Evolutionary conservation across 2,113 vertebrate species (phyloP), one percentile per base, ranked within the genome.

Genomic region (human): DNA sequence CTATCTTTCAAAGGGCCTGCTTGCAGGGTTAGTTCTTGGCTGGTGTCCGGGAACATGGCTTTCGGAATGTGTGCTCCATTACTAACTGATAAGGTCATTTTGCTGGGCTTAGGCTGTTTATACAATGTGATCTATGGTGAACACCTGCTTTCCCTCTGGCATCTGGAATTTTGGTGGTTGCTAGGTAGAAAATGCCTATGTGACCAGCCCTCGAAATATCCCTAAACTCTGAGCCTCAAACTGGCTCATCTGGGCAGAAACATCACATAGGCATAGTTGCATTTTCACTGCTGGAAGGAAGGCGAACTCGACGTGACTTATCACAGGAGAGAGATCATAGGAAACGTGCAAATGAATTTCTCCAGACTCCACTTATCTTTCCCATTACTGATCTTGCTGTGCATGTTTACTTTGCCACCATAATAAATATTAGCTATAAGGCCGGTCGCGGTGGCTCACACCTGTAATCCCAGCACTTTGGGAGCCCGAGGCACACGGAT

Each of bases 41-140:
- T 64, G 10, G 11, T 84, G 48, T 80, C 45, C 22, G 35, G n/a
- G 55, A 40, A 55, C 25, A 22, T 61, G 38, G 55, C 76, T 97
- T 93, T 79, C 57, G 23, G n/a, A 82, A 82, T 43, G 25, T 73
- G 68, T 84, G 72, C 27, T 84, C 70, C 57, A 52, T 55, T 79
- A 94, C 76, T 52, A 95, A 88, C 30, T 70, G 68, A 93, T 96
- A 32, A 86, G 30, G 76, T 83, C 35, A 1, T 94, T 84, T 88
- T 11, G 1, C 27, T 35, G 40, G 20, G 40, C 43, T 64, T 40
- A 68, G 23, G 38, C 23, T 79, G 14, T 89, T 48, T 64, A 55
- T 72, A 72, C 55, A 43, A 81, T 45, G 48, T 82, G 84, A 82
- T 93, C 82, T 90, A 55, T 50, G 43, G 70, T 85, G 66, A 89